Conservation (phyloP, 2,888 invertebrate genomes). For the Orthonevra nobilis region DNA sequence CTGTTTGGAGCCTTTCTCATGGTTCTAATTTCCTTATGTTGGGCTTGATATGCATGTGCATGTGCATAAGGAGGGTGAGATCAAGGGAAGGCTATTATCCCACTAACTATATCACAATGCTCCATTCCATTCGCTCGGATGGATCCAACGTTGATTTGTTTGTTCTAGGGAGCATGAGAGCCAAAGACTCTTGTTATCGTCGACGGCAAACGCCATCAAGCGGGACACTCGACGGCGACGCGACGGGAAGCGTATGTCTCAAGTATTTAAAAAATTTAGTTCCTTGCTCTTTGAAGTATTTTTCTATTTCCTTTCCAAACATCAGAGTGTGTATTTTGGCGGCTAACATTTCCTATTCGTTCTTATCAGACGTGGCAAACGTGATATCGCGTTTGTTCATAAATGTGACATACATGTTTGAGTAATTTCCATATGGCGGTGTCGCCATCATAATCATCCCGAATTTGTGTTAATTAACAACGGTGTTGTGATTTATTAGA, state of each 20-base stretch:
- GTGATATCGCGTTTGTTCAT: conserved; percentile 32
- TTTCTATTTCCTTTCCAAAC: conserved; percentile 50
- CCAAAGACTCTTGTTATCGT: conserved; percentile 37
- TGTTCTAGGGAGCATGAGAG: conserved; percentile 22
- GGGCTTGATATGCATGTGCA: conserved; percentile 49
- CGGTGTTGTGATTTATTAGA: conserved; percentile 53
- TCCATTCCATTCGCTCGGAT: too few species aligned
- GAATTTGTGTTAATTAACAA: conserved; percentile 49
- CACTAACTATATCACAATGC: conserved; percentile 38
- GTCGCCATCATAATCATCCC: conserved; percentile 3
- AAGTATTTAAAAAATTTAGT: conserved; percentile 40
- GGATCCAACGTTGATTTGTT: conserved; percentile 19
- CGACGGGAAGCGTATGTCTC: conserved; percentile 37
- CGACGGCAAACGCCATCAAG: neutral
- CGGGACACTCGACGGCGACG: conserved; percentile 22
- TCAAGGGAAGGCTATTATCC: conserved; percentile 42
- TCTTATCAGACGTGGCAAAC: too few species aligned
- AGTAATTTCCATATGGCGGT: conserved; percentile 54
- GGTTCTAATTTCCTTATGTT: conserved; percentile 69
- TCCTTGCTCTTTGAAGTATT: conserved; percentile 21
- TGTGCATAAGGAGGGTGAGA: conserved; percentile 27
- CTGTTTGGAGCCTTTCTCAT: conserved; percentile 62
- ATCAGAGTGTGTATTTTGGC: neutral
- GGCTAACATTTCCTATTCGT: too few species aligned
- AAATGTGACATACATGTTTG: conserved; percentile 40